Evolutionary conservation across 1,140 invertebrate genomes (phyloP).

Genomic region (Drosophila micromelanica): DNA sequence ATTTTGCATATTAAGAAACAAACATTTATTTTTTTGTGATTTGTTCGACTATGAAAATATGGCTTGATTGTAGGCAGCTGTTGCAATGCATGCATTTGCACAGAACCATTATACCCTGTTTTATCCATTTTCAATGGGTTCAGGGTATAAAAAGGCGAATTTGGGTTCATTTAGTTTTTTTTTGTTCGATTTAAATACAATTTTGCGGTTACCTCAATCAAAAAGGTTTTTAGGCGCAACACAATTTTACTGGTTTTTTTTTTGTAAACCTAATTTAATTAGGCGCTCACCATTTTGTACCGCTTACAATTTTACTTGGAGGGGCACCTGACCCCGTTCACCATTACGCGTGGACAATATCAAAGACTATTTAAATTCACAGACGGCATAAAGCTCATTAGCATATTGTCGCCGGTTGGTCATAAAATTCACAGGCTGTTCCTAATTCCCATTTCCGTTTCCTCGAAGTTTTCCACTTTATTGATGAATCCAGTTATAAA

Average conservation of each 20-base stretch:
- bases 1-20: neutral
- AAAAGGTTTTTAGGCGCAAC: conserved; percentile 3
- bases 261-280: conserved; percentile 29
- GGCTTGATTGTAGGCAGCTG: too few relatives aligned
- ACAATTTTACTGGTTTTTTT: conserved; percentile 2
- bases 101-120: too few relatives aligned
- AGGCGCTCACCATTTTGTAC: conserved; percentile 7
- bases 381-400: conserved; percentile 44
- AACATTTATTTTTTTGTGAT: neutral
- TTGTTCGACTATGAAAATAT: neutral
- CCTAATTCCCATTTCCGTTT: conserved; percentile 13
- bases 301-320: conserved; percentile 1
- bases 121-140: too few relatives aligned
- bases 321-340: neutral
- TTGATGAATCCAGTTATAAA: conserved; percentile 11
- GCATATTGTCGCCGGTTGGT: conserved; percentile 37
- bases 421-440: conserved; percentile 36
- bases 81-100: too few relatives aligned
- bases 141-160: neutral
- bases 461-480: too few relatives aligned
- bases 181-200: conserved; percentile 21
- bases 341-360: neutral
- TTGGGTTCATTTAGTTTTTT: neutral
- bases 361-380: conserved; percentile 32
- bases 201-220: conserved; percentile 37